Conservation (phyloP, 2,113 vertebrate species). For the Collichthys lucidus region DNA sequence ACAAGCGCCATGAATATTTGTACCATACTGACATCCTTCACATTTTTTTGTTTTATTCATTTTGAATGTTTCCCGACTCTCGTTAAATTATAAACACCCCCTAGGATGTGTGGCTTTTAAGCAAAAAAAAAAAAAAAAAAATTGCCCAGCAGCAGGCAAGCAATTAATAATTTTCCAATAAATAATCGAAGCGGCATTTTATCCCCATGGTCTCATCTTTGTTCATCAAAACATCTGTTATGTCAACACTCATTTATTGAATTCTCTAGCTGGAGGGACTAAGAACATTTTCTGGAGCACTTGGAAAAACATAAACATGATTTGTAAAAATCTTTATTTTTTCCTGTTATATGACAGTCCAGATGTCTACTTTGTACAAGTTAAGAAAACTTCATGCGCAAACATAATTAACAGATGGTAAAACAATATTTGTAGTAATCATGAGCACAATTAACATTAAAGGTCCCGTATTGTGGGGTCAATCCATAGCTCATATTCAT, state of each 20-base stretch:
- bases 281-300: neutral
- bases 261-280: conserved; percentile 16
- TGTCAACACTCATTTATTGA: neutral
- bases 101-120: conserved; percentile 20
- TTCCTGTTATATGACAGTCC: neutral
- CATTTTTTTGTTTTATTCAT: conserved; percentile 9
- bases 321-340: neutral
- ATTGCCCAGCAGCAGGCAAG: conserved; percentile 25
- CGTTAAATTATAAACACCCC: conserved; percentile 18
- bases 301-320: neutral
- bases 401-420: neutral
- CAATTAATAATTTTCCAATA: conserved; percentile 14
- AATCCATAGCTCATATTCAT: no score
- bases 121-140: conserved; percentile 13
- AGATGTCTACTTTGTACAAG: neutral
- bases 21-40: conserved; percentile 30
- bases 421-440: neutral
- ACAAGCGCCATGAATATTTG: conserved; percentile 73
- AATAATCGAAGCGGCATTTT: conserved; percentile 17
- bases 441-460: neutral
- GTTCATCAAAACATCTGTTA: conserved; percentile 5
- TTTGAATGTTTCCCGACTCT: conserved; percentile 26
- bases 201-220: conserved; percentile 27
- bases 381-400: neutral
- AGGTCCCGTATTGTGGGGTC: no score